Conservation (phyloP, 2,113 vertebrate genomes). For the Mustelus asterias region DNA sequence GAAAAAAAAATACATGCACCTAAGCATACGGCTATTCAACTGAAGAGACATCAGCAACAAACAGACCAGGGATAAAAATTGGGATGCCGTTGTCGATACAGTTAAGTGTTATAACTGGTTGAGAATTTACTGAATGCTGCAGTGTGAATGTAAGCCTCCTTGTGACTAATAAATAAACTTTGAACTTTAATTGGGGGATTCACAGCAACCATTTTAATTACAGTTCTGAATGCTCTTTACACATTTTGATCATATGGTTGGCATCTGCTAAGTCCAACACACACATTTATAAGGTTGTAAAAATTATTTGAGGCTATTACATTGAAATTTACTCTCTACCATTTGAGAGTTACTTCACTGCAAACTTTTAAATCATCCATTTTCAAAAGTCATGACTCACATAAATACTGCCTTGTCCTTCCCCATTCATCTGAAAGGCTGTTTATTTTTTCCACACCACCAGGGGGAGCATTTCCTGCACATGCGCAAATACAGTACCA, state of each 20-base stretch:
- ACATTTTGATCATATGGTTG: not conserved
- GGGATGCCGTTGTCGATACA: not conserved
- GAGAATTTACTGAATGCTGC: not conserved
- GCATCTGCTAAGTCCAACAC: not conserved
- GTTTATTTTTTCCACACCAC: not conserved
- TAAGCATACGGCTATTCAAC: not conserved
- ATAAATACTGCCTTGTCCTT: not conserved
- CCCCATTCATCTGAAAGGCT: not conserved
- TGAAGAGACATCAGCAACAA: not conserved
- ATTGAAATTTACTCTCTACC: not conserved
- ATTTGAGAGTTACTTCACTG: not conserved
- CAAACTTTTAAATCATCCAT: not conserved
- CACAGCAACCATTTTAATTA: not conserved
- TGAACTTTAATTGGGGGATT: not conserved
- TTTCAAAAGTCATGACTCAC: not conserved
- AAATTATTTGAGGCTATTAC: not conserved
- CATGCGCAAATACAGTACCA: too few relatives aligned
- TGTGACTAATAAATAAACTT: too few relatives aligned
- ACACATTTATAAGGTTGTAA: not conserved
- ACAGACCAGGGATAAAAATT: not conserved
- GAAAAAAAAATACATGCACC: too few relatives aligned
- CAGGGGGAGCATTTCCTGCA: not conserved
- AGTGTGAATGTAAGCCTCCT: too few relatives aligned
- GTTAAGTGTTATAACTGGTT: not conserved
- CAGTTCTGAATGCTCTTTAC: not conserved